Conservation (phyloP, 2,888 invertebrate species). For the Troides oblongomaculatus region DNA sequence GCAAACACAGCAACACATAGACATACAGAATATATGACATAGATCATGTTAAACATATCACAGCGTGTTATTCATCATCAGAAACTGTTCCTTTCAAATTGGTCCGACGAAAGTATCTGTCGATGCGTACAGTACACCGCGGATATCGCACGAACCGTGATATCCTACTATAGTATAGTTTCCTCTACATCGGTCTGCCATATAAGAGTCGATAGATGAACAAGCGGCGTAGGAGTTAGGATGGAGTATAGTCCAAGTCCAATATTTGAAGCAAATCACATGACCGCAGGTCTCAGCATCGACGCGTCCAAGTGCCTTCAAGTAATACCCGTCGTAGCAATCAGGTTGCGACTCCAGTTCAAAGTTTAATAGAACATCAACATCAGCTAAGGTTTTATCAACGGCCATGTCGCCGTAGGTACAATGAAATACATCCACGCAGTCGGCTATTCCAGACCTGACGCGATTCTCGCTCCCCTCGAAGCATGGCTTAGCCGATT, state of each 20-base stretch:
- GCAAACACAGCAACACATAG: no score
- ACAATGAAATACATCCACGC: constrained; percentile 4
- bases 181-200: neutral
- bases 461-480: neutral
- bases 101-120: neutral
- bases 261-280: constrained; percentile 3
- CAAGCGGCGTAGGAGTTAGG: neutral
- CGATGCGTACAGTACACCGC: neutral
- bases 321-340: constrained; percentile 3
- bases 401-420: neutral
- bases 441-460: constrained; percentile 1
- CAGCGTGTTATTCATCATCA: no score
- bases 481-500: constrained; percentile 72
- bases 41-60: no score
- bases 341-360: neutral
- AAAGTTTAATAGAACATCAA: neutral
- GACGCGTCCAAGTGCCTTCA: neutral
- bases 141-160: neutral
- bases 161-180: neutral
- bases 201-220: neutral
- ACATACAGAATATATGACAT: no score
- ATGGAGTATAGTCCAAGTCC: constrained; percentile 2
- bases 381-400: neutral
- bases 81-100: neutral
- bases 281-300: neutral